Percentiles rank a stretch among this genome's conserved stretches.
Evolutionary conservation across 64 coral and sea anemone genomes (phyloP).

Genomic region (Platygyra sinensis): DNA sequence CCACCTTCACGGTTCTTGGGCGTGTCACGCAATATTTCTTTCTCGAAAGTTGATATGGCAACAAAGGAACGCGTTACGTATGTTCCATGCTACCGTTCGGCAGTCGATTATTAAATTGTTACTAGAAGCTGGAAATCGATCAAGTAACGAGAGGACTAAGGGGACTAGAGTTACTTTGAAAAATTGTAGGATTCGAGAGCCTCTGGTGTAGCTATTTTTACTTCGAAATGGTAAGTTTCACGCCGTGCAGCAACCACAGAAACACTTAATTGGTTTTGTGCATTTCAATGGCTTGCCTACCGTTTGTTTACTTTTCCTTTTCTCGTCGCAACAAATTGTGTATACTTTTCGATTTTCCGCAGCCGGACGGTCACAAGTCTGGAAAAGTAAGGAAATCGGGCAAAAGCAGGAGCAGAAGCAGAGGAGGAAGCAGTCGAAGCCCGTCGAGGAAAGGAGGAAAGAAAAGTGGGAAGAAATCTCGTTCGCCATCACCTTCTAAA

Average conservation of each 20-base stretch:
- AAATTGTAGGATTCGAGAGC: background rate
- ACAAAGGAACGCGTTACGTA: background rate
- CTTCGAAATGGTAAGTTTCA: slow-evolving; percentile 6
- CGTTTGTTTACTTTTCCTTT: slow-evolving; percentile 13
- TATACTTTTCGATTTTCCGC: background rate
- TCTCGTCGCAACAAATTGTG: background rate
- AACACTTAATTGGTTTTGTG: background rate
- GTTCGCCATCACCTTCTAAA: slow-evolving; percentile 74
- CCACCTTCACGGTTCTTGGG: no score
- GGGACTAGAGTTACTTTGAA: background rate
- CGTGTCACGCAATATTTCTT: background rate
- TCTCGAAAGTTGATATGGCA: slow-evolving; percentile 5
- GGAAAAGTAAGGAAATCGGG: slow-evolving; percentile 74
- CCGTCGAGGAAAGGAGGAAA: slow-evolving; percentile 79
- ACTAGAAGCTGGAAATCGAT: background rate
- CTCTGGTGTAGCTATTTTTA: background rate
- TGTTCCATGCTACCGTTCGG: background rate
- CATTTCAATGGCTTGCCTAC: slow-evolving; percentile 10
- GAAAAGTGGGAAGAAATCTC: slow-evolving; percentile 79
- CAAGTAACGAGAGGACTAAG: background rate
- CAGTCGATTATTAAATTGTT: background rate
- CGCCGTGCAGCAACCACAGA: background rate
- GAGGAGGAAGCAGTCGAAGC: slow-evolving; percentile 75
- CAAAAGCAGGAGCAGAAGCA: slow-evolving; percentile 84
- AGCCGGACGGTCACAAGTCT: slow-evolving; percentile 51